phyloP scores from a whole-genome alignment of 2,797 vertebrate species.

The Notolabrus celidotus region DNA sequence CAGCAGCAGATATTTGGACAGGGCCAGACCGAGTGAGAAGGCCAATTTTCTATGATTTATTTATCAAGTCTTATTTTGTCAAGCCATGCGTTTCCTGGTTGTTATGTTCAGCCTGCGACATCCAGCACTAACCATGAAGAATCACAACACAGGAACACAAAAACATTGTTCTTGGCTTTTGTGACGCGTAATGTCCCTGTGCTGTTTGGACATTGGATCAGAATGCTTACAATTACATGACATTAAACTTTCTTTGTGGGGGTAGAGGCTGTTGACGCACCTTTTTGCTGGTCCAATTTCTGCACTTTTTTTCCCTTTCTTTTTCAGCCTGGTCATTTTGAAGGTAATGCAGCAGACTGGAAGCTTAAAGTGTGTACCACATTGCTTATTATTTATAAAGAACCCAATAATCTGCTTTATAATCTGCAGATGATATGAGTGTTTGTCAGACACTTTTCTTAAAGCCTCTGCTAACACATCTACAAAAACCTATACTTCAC shows the following conservation, averaged over 20 bases:
- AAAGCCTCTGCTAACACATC: no score
- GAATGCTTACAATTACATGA: neutral
- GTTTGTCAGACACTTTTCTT: no score
- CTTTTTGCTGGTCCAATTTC: neutral
- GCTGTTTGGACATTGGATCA: conserved; percentile 28
- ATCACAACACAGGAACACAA: conserved; percentile 55
- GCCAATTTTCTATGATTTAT: conserved; percentile 73
- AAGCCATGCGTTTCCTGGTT: conserved; percentile 43
- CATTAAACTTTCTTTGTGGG: neutral
- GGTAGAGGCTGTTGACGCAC: no score
- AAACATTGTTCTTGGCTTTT: conserved; percentile 40
- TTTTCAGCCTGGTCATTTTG: no score
- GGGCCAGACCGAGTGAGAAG: conserved; percentile 57
- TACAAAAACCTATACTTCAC: no score
- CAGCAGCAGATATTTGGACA: conserved; percentile 60
- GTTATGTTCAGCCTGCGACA: conserved; percentile 63
- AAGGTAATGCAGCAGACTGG: no score
- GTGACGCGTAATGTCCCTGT: no score
- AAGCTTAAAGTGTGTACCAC: no score
- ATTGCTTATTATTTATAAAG: no score
- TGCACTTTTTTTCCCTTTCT: no score
- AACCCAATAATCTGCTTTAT: no score
- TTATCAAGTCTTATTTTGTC: conserved; percentile 71
- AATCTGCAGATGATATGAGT: no score
- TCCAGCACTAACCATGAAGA: conserved; percentile 39